A percentile compares a stretch with the other conserved stretches of the same genome.
Conservation (phyloP, 2,797 vertebrate species). For the Iguana delicatissima region DNA sequence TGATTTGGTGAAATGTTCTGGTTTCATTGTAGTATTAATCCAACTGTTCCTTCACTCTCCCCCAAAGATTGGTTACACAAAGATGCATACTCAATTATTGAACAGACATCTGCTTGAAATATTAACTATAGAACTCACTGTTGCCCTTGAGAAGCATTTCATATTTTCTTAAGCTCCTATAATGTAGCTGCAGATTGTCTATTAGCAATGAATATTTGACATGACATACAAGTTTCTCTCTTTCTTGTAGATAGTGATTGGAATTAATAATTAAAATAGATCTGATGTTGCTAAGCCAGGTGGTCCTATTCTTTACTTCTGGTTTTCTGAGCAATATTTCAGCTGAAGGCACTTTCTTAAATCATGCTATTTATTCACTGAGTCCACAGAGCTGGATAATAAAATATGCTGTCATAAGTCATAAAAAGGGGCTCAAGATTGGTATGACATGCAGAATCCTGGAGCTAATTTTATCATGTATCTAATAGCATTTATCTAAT, state of each 20-base stretch:
- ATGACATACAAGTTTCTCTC: slow-evolving; percentile 41
- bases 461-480: neutral
- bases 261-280: slow-evolving; percentile 19
- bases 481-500: neutral
- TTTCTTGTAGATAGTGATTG: slow-evolving; percentile 25
- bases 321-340: slow-evolving; percentile 8
- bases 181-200: slow-evolving; percentile 42
- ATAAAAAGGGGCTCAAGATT: neutral
- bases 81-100: slow-evolving; percentile 50
- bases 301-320: neutral
- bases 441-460: neutral
- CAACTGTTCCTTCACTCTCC: neutral
- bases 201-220: slow-evolving; percentile 43
- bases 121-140: slow-evolving; percentile 40
- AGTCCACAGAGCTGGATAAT: slow-evolving; percentile 23
- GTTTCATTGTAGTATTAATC: slow-evolving; percentile 27
- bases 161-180: slow-evolving; percentile 35
- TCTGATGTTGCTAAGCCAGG: slow-evolving; percentile 16
- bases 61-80: slow-evolving; percentile 29
- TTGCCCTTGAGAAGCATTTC: slow-evolving; percentile 40
- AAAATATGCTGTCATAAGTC: neutral
- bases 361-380: slow-evolving; percentile 10
- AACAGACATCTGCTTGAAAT: slow-evolving; percentile 42
- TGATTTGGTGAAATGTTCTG: slow-evolving; percentile 30
- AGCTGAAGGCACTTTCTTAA: slow-evolving; percentile 31